These are phyloP conservation scores for Forbesichthys papilliferus DNA, from an alignment of 2,113 vertebrate species.

Conservation along the genomic window DNA sequence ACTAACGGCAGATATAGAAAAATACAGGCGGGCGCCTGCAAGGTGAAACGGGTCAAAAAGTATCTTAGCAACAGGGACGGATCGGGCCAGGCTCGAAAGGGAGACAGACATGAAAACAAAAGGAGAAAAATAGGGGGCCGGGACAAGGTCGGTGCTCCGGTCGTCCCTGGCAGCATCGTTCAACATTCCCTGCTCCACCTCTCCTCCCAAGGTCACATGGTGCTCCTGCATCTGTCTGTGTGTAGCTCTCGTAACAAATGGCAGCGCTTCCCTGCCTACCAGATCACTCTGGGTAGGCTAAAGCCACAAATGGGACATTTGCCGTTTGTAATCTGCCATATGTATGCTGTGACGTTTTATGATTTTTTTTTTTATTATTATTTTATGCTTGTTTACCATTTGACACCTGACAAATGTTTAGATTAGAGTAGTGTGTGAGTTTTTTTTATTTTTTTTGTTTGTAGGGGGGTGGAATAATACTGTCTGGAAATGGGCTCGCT, in stretches of 20 bases:
- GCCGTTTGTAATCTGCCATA: conserved; percentile 65
- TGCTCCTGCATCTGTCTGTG: conserved; percentile 64
- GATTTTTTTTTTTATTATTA: conserved; percentile 20
- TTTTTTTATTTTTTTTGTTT: too few relatives aligned
- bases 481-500: conserved; percentile 71
- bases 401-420: conserved; percentile 81
- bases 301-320: conserved; percentile 46
- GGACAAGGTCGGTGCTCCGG: conserved; percentile 63
- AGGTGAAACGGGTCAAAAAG: neutral
- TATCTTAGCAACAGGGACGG: neutral
- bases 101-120: conserved; percentile 42
- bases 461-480: conserved; percentile 66
- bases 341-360: conserved; percentile 9
- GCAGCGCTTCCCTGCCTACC: conserved; percentile 39
- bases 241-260: conserved; percentile 67
- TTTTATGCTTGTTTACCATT: conserved; percentile 32
- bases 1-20: too few relatives aligned
- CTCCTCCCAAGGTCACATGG: conserved; percentile 62
- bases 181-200: conserved; percentile 68
- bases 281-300: conserved; percentile 53
- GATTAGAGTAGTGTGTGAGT: conserved; percentile 58
- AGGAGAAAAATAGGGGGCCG: conserved; percentile 43
- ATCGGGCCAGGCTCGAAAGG: neutral
- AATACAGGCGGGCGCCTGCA: neutral
- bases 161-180: conserved; percentile 63